Evolutionary conservation across 2,113 vertebrate species (phyloP).

Genomic region (Lophius piscatorius): DNA sequence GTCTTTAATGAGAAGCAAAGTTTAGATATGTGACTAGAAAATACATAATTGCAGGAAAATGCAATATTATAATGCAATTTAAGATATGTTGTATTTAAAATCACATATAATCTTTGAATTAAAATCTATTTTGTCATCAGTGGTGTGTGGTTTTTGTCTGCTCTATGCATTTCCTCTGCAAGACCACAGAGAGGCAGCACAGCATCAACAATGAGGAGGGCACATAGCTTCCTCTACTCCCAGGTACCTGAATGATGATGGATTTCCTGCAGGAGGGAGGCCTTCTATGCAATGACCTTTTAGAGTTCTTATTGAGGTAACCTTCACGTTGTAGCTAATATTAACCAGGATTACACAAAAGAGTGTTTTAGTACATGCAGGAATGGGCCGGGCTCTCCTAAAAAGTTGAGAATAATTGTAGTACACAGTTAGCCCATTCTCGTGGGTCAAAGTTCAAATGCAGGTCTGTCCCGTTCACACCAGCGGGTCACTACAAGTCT

Average conservation of each 20-base stretch:
- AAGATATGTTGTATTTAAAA: slow-evolving; percentile 69
- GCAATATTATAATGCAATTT: slow-evolving; percentile 64
- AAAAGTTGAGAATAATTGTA: not conserved
- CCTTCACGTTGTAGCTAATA: not conserved
- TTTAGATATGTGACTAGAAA: slow-evolving; percentile 34
- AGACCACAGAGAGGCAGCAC: slow-evolving; percentile 75
- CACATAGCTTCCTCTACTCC: not conserved
- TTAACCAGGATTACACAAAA: not conserved
- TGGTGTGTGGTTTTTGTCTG: not conserved
- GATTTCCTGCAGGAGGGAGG: not conserved
- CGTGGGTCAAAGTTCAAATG: slow-evolving; percentile 43
- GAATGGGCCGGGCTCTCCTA: not conserved
- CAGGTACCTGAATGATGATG: not conserved
- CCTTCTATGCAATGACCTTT: not conserved
- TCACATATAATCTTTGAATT: slow-evolving; percentile 72
- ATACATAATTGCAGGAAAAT: slow-evolving; percentile 39
- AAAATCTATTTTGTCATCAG: slow-evolving; percentile 76
- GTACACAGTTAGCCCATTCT: not conserved
- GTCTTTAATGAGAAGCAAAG: slow-evolving; percentile 53
- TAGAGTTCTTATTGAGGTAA: slow-evolving; percentile 5
- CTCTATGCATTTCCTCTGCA: slow-evolving; percentile 35
- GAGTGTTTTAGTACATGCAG: not conserved
- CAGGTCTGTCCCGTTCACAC: slow-evolving; percentile 63
- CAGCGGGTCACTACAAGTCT: slow-evolving; percentile 37
- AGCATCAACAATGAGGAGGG: slow-evolving; percentile 36